These are phyloP conservation scores for Tyrannus savana DNA, from an alignment of 2,113 vertebrate species.

Conservation along the genomic window DNA sequence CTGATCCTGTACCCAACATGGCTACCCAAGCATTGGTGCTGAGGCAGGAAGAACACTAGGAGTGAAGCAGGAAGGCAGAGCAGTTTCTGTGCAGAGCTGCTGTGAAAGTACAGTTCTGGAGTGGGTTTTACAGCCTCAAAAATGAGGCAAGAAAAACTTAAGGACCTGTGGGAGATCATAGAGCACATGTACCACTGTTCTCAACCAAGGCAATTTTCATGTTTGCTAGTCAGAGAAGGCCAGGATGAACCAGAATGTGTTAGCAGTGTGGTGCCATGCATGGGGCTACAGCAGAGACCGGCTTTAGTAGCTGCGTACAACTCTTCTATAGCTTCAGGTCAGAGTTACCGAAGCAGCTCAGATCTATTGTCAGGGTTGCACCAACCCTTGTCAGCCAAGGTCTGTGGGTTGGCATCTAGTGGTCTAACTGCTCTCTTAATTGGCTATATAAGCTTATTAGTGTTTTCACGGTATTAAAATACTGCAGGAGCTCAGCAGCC, in stretches of 20 bases:
- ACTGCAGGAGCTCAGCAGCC: background rate
- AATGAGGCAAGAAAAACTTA: background rate
- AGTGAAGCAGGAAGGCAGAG: background rate
- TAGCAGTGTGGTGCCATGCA: background rate
- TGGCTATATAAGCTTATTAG: background rate
- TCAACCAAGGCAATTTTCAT: background rate
- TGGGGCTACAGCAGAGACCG: background rate
- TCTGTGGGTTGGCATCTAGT: background rate
- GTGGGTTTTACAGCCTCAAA: background rate
- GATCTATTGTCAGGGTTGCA: background rate
- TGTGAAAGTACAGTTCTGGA: background rate
- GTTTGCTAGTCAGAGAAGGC: background rate
- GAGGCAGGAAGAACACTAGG: background rate
- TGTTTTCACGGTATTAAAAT: background rate
- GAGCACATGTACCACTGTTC: fast-evolving
- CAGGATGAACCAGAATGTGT: background rate
- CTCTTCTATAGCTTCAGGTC: background rate
- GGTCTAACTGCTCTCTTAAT: background rate
- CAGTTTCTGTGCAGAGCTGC: background rate
- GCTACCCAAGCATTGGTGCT: background rate
- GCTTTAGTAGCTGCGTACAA: background rate
- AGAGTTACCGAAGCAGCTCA: background rate
- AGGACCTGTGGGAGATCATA: background rate
- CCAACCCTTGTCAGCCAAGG: background rate
- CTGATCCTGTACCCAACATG: background rate